Base-by-base conservation (phyloP, 2,113 vertebrate genomes). In the Strix uralensis region DNA sequence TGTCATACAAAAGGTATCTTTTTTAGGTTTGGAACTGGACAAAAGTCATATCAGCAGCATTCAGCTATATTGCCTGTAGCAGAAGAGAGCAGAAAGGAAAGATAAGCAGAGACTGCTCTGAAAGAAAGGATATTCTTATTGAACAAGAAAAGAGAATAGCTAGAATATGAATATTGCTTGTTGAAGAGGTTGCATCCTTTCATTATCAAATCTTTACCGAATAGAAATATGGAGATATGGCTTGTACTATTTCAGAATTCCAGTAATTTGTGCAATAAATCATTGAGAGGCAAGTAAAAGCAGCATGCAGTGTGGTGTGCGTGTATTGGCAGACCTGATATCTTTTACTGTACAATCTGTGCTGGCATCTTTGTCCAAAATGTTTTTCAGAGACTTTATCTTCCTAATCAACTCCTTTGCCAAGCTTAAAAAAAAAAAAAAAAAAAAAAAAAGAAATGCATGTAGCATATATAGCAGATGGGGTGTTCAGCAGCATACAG, bases 291-390 rank as follows among this genome's bases (percentile, higher is more conserved):
- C 63, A 67, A 90, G 63, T 54, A 17, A 62, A 90, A 92, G 71
- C 87, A 87, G 73, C 62, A 75, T 90, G 57, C 44, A 65, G 15
- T 54, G 66, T 85, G 61, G 69, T 78, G 73, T 70, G 42, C 55
- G 30, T 71, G 58, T 78, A 74, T 84, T 97, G 96, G 89, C 94
- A 96, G 75, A 85, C 70, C 40, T 92, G 86, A 22, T 94, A 61
- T 93, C 81, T 90, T 91, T 91, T 90, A 87, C 86, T 94, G 83
- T 92, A 90, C 94, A 97, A 90, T 95, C 95, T 97, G 96, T 97
- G 91, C 95, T 97, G 92, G 89, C 73, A 94, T 88, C 83, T 92
- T 66, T 83, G 79, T 93, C 94, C 88, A 93, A 83, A 96, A 86
- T 88, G 86, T 94, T 97, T 96, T 96, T 63, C 81, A 85, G 85